A percentile compares a stretch with the other conserved stretches of the same genome.
phyloP scores from a whole-genome alignment of 2,113 vertebrate genomes.

The Chaetodon trifascialis region DNA sequence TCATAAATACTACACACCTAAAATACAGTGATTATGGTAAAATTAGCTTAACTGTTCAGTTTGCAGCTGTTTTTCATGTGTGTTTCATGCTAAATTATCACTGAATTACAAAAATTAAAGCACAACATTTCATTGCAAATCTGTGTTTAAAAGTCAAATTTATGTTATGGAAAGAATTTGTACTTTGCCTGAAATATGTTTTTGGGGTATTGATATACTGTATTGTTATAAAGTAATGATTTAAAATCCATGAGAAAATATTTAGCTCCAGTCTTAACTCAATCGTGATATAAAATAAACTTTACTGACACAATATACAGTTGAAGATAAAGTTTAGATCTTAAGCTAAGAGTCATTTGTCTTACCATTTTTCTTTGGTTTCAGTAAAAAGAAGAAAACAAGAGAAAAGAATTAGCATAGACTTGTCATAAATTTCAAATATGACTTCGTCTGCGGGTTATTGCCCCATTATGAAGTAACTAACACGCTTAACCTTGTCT shows the following conservation, averaged over 20 bases:
- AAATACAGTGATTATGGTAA: background rate
- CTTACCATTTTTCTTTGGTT: too few relatives aligned
- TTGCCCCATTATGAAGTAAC: conserved; percentile 10
- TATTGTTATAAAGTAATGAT: too few relatives aligned
- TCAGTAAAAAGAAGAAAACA: background rate
- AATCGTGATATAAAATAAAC: too few relatives aligned
- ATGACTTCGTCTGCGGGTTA: conserved; percentile 14
- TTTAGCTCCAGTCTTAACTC: too few relatives aligned
- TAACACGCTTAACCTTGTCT: conserved; percentile 18
- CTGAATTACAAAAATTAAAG: too few relatives aligned
- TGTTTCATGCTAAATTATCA: background rate
- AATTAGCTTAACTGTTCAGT: background rate
- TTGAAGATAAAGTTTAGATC: background rate
- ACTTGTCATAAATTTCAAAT: conserved; percentile 23
- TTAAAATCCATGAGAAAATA: too few relatives aligned
- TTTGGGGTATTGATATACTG: too few relatives aligned
- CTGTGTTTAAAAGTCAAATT: background rate
- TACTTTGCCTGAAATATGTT: too few relatives aligned
- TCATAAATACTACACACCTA: background rate
- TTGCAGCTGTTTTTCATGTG: background rate
- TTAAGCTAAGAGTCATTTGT: background rate
- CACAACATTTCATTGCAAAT: background rate
- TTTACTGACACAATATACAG: too few relatives aligned
- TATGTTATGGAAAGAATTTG: background rate
- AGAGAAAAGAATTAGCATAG: background rate